Conservation (phyloP, 2,888 invertebrate species). For the Argynnis bischoffii region DNA sequence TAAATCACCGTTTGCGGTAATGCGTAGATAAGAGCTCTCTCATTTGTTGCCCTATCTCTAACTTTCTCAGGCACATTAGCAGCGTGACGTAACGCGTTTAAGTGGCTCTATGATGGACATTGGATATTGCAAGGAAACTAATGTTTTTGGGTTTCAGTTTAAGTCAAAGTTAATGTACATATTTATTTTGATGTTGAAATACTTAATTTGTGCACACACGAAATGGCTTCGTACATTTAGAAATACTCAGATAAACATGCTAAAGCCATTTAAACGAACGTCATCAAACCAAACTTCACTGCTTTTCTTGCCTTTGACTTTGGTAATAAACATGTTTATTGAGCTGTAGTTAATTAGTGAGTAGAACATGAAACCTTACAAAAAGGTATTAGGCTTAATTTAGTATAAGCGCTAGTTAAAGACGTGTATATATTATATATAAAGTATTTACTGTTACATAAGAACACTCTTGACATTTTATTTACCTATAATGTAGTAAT, state of each 20-base stretch:
- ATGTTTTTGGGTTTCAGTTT: constrained; percentile 2
- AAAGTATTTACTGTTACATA: constrained; percentile 9
- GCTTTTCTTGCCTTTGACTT: constrained; percentile 19
- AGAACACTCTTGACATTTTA: constrained; percentile 7
- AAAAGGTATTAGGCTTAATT: constrained; percentile 11
- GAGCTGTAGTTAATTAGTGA: constrained; percentile 18
- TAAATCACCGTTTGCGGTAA: constrained; percentile 76
- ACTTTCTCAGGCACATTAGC: constrained; percentile 76
- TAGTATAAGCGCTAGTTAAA: constrained; percentile 6
- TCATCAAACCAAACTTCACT: constrained; percentile 11
- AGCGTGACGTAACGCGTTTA: constrained; percentile 56
- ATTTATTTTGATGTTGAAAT: constrained; percentile 1
- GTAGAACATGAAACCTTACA: constrained; percentile 19
- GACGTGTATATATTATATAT: constrained; percentile 1
- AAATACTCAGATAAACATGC: constrained; percentile 14
- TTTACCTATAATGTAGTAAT: neutral
- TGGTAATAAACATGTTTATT: constrained; percentile 15
- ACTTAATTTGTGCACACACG: constrained; percentile 7
- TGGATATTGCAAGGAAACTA: constrained; percentile 10
- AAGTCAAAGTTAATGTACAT: constrained; percentile 6
- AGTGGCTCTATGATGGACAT: constrained; percentile 21
- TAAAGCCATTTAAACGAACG: constrained; percentile 17
- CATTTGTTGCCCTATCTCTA: constrained; percentile 80
- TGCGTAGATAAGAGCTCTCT: constrained; percentile 79
- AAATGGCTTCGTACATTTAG: constrained; percentile 11